Evolutionary conservation across 2,888 invertebrate species (phyloP), one percentile per base, ranked within the genome.

Genomic region (Rugalucina vietnamica): DNA sequence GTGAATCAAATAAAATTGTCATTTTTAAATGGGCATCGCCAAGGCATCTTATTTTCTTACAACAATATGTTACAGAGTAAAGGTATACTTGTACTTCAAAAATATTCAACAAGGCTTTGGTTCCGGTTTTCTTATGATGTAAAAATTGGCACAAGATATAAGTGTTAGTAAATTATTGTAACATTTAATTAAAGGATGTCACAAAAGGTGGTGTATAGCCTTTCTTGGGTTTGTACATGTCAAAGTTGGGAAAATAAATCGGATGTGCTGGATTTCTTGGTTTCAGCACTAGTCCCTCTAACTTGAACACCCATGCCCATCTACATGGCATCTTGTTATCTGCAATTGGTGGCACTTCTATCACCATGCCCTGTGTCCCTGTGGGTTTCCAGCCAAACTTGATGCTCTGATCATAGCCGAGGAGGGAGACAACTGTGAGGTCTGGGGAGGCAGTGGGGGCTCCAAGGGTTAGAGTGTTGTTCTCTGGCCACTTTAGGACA

Each of bases 401-500:
- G 8, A 86, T 88, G 12, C 86, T 76, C 71, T 92, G 95, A 5
- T 65, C 34, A 34, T 65, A 65, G n/a, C 96, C 97, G 36, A 97
- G 93, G 87, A 97, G 89, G 12, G 90, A 91, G 57, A 96, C 95
- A 54, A 91, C 92, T 0, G 95, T 94, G 1, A 92, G 86, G 1
- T 91, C 82, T 1, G 90, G 82, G 27, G 95, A 89, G 1, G 91
- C 77, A 8, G 93, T 92, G 1, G 95, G 92, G 0, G 96, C 94
- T 85, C 95, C 95, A 14, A 97, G 94, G 29, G 94, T 89, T 14
- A 97, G 93, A 29, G 95, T 92, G 82, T 96, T 96, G 57, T 96
- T 94, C 32, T 94, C 92, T 0, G 97, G 97, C 97, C 98, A 98
- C 1, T 96, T 93, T 43, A 98, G 95, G 29, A 97, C 95, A 73